Percentiles rank a stretch among this genome's conserved stretches.
phyloP scores from a whole-genome alignment of 2,797 vertebrate species.

The Typhlichthys subterraneus region DNA sequence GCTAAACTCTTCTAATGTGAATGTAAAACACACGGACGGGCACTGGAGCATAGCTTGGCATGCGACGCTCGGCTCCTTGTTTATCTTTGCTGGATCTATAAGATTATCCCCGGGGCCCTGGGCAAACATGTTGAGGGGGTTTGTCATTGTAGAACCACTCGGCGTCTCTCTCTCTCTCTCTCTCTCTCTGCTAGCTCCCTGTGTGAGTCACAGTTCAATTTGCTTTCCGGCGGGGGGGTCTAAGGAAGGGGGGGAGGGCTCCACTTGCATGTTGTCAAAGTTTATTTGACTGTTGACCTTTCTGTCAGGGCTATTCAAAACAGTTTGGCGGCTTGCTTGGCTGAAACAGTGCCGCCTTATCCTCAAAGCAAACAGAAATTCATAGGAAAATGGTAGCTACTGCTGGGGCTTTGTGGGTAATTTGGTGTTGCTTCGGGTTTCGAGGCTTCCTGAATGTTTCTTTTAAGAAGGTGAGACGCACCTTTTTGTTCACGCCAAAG shows the following conservation, averaged over 20 bases:
- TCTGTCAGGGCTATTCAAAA: constrained; percentile 25
- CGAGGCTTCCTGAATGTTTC: no score
- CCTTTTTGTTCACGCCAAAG: no score
- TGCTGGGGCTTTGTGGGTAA: no score
- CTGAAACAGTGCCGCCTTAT: background rate
- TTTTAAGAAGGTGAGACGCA: no score
- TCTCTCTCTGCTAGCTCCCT: background rate
- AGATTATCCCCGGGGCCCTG: constrained; percentile 7
- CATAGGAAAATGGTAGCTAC: constrained; percentile 12
- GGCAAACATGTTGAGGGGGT: constrained; percentile 3
- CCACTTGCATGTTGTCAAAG: constrained; percentile 43
- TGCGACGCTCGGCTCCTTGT: background rate
- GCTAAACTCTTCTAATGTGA: background rate
- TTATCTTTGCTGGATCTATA: constrained; percentile 9
- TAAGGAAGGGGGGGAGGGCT: constrained; percentile 12
- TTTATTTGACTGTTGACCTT: constrained; percentile 62
- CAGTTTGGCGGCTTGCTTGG: constrained; percentile 6
- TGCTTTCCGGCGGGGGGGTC: background rate
- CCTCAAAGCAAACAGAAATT: background rate
- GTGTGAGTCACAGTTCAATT: background rate
- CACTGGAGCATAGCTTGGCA: background rate
- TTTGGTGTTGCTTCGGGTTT: no score
- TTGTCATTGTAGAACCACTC: background rate
- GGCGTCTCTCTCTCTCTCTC: background rate
- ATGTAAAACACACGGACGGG: background rate